Base-by-base conservation (phyloP, 2,888 invertebrate genomes). In the Herminia tarsipennalis region DNA sequence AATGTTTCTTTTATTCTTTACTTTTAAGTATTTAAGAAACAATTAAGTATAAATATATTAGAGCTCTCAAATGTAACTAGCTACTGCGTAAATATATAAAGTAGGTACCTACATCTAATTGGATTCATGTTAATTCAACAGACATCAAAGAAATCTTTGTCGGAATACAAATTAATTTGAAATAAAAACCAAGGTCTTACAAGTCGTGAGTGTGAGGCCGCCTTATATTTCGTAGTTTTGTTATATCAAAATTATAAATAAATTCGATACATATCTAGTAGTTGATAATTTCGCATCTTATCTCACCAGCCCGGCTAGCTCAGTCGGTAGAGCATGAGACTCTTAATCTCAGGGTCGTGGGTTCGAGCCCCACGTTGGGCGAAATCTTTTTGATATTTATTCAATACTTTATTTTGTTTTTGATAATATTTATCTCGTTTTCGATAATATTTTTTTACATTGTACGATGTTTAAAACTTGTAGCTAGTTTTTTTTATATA, bases 301-400 rank as follows among this genome's bases (percentile, higher is more conserved):
- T 0, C 0, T 0, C 3, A 55, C 52, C 44, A 74, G 83, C 86
- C 86, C 84, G 86, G 86, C 86, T 86, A 86, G 86, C 86, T 86
- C 86, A 86, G 85, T 86, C 86, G 86, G 86, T 86, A 87, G 86
- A 88, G 87, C 88, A 88, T 87, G 92, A 92, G 92, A 92, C 92
- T 92, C 92, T 92, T 92, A 92, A 91, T 92, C 92, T 92, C 92
- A 92, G 92, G 92, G 92, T 92, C 92, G 92, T 91, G 91, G 90
- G 92, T 92, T 92, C 91, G 91, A 92, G 91, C 91, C 91, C 92
- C 92, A 92, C 90, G 91, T 92, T 92, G 92, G 91, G 92, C 91
- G 91, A 28, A 30, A 33, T 9, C 52, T 70, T 78, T 81, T 81
- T 67, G 49, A 2, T 0, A 1, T 1, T 3, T 25, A 8, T 3